A percentile compares a stretch with the other conserved stretches of the same genome.
phyloP scores from a whole-genome alignment of 1,140 invertebrate species.

The Phymastichus coffea region DNA sequence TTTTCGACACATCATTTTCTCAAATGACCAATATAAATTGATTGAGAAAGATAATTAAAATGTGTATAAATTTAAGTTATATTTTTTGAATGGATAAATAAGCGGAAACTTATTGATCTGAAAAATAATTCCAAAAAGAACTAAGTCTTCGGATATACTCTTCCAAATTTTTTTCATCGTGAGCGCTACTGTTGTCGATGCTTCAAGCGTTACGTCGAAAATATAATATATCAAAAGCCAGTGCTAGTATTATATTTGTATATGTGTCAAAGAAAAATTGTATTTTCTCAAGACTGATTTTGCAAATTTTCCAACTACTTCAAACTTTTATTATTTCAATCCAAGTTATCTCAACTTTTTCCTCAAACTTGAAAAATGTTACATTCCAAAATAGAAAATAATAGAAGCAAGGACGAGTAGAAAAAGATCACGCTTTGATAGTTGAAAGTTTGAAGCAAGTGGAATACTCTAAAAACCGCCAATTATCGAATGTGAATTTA shows the following conservation, averaged over 20 bases:
- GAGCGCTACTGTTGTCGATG: too few relatives aligned
- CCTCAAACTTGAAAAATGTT: not conserved
- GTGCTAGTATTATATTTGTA: constrained; percentile 18
- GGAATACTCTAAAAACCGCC: constrained; percentile 24
- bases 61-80: not conserved
- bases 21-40: not conserved
- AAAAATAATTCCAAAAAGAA: constrained; percentile 17
- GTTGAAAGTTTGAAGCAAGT: constrained; percentile 9
- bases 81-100: not conserved
- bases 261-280: constrained; percentile 27
- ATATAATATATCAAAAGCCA: too few relatives aligned
- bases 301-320: constrained; percentile 38
- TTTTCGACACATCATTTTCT: not conserved
- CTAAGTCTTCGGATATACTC: not conserved
- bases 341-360: constrained; percentile 4
- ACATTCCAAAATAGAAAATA: constrained; percentile 16
- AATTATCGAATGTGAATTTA: constrained; percentile 35
- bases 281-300: constrained; percentile 45
- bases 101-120: not conserved
- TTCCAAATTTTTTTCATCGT: constrained; percentile 13
- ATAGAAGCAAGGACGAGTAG: constrained; percentile 9
- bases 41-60: not conserved
- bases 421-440: not conserved
- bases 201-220: too few relatives aligned
- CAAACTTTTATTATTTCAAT: constrained; percentile 23